A percentile compares a stretch with the other conserved stretches of the same genome.
phyloP scores from a whole-genome alignment of 2,888 invertebrate genomes.

The Scotopteryx bipunctaria region DNA sequence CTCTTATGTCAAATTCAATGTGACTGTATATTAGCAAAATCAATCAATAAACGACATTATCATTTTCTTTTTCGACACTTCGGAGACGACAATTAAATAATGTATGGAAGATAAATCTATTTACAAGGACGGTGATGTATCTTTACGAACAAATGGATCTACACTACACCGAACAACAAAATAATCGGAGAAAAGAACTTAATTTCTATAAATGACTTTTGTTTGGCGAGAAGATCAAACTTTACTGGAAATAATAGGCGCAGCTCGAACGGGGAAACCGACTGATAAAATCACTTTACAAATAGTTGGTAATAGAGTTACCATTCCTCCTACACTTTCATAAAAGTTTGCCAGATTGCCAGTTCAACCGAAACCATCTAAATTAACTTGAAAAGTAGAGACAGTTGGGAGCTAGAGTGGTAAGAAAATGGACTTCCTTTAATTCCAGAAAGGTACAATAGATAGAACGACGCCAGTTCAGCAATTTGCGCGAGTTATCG shows the following conservation, averaged over 20 bases:
- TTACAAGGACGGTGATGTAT: no score
- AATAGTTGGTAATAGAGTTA: slow-evolving; percentile 31
- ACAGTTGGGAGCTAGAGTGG: slow-evolving; percentile 47
- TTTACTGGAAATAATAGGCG: background rate
- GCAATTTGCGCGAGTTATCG: slow-evolving; percentile 64
- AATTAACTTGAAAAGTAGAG: slow-evolving; percentile 51
- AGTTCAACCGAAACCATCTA: slow-evolving; percentile 47
- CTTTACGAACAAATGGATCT: no score
- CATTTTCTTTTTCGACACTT: no score
- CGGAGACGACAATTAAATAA: no score
- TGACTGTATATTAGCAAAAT: no score
- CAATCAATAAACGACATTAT: no score
- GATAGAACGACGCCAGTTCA: slow-evolving; percentile 52
- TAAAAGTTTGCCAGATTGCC: slow-evolving; percentile 44
- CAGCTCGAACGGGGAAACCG: slow-evolving; percentile 23
- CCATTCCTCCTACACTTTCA: slow-evolving; percentile 38
- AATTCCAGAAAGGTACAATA: slow-evolving; percentile 59
- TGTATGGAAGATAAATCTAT: no score
- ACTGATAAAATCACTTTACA: slow-evolving; percentile 33
- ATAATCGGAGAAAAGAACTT: no score
- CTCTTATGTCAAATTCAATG: no score
- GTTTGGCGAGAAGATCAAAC: background rate
- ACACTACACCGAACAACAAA: no score
- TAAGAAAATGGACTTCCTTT: slow-evolving; percentile 64
- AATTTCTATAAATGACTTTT: background rate